Evolutionary conservation across 2,113 vertebrate genomes (phyloP), one percentile per base, ranked within the genome.

Genomic region (Rhinogobius similis): DNA sequence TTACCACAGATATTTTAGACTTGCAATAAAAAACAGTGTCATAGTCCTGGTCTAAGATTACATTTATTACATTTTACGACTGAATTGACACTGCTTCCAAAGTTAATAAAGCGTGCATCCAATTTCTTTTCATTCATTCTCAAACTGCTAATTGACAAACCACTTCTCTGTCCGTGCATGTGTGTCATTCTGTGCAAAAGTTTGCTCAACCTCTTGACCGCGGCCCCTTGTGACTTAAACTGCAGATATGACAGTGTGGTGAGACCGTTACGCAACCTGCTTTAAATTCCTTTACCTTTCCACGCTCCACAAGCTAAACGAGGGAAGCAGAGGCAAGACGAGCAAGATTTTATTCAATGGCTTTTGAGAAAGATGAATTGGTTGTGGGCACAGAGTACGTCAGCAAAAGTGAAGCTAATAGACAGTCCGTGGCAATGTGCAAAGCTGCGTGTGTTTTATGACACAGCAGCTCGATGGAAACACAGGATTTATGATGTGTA

Each of bases 131-230:
- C n/a, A n/a, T n/a, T n/a, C n/a, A n/a, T n/a, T n/a, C n/a, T n/a
- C n/a, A n/a, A n/a, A n/a, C n/a, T 36, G 3, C 8, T 3, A 36
- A 36, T 36, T 36, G 3, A 8, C 62, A 9, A 0, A 44, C 53
- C 67, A 55, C 69, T 48, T 73, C 66, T 43, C 21, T 2, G 70
- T 72, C 72, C 77, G 75, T 55, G 41, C 79, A 71, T 38, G 46
- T n/a, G n/a, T n/a, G n/a, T n/a, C n/a, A 80, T 67, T 78, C 68
- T 78, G 70, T 52, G 73, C 75, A 62, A 41, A 53, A 73, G 84
- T 87, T 85, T 82, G 73, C 80, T 48, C 74, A 86, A 89, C 86
- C 89, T 73, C 23, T 59, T 86, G 82, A 83, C 83, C 63, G 44
- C 41, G 52, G 75, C 63, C 79, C 63, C 78, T 64, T 29, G 77